Evolutionary conservation across 2,888 invertebrate genomes (phyloP).

Genomic region (Apotomis betuletana): DNA sequence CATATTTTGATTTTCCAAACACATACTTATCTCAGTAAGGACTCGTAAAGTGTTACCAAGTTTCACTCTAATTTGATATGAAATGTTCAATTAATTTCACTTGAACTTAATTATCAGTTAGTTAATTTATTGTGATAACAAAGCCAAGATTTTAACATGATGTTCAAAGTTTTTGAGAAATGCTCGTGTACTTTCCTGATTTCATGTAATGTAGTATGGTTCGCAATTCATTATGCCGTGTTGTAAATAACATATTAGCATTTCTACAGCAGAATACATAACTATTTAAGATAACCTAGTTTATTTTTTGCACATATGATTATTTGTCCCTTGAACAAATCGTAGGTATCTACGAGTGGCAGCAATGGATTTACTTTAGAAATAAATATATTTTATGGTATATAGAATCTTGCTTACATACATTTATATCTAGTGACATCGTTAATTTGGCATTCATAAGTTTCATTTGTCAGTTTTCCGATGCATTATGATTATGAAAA

Average conservation of each 20-base stretch:
- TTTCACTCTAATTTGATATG: too few relatives aligned
- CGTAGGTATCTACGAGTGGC: background rate
- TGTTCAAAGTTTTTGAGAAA: background rate
- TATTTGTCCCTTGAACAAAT: conserved; percentile 2
- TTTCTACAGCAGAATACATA: conserved; percentile 33
- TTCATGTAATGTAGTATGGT: conserved; percentile 8
- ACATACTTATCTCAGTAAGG: too few relatives aligned
- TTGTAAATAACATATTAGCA: conserved; percentile 38
- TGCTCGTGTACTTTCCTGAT: conserved; percentile 10
- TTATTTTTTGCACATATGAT: conserved; percentile 10
- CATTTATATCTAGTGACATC: background rate
- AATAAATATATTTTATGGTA: background rate
- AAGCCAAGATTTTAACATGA: background rate
- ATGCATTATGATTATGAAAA: background rate
- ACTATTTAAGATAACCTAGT: conserved; percentile 14
- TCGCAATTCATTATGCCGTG: conserved; percentile 3
- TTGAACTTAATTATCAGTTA: too few relatives aligned
- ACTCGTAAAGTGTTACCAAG: too few relatives aligned
- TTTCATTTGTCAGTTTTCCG: background rate
- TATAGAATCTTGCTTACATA: background rate
- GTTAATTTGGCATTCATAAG: background rate
- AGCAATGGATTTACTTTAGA: background rate
- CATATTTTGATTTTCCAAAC: too few relatives aligned
- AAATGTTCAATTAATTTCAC: too few relatives aligned
- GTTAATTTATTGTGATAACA: too few relatives aligned